These are phyloP conservation scores for Epinephelus lanceolatus DNA, from an alignment of 2,113 vertebrate genomes.

Conservation along the genomic window DNA sequence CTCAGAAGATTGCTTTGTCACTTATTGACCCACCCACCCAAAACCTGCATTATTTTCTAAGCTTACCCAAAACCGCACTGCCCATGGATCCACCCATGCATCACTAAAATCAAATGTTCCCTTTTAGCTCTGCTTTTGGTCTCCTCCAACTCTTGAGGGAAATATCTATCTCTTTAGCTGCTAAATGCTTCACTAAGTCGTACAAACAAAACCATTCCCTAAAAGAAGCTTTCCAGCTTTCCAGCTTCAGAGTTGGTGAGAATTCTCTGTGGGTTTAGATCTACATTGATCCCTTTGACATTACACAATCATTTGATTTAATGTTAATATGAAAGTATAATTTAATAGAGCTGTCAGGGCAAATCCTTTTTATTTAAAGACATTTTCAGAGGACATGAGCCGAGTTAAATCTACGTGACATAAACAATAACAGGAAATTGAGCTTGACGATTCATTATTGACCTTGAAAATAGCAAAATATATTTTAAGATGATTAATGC, in stretches of 20 bases:
- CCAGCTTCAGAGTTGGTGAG: neutral
- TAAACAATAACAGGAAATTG: neutral
- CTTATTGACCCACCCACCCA: no score
- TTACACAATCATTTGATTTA: neutral
- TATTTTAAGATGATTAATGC: slow-evolving; percentile 25
- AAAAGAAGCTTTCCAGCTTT: no score
- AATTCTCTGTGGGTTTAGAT: neutral
- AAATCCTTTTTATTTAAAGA: neutral
- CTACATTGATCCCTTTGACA: neutral
- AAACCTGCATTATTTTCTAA: no score
- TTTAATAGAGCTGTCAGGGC: neutral
- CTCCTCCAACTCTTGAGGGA: no score
- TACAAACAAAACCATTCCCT: no score
- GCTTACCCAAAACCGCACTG: no score
- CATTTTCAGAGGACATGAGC: neutral
- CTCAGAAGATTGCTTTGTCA: no score
- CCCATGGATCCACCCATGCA: no score
- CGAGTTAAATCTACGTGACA: neutral
- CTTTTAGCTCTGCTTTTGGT: no score
- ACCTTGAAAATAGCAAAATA: slow-evolving; percentile 15
- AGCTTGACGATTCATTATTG: neutral
- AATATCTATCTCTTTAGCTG: no score
- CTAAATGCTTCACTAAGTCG: no score
- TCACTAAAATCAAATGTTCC: no score
- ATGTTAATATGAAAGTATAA: neutral